A percentile compares a stretch with the other conserved stretches of the same genome.
phyloP scores from a whole-genome alignment of 1,140 invertebrate species.

The Drosophila takahashii region DNA sequence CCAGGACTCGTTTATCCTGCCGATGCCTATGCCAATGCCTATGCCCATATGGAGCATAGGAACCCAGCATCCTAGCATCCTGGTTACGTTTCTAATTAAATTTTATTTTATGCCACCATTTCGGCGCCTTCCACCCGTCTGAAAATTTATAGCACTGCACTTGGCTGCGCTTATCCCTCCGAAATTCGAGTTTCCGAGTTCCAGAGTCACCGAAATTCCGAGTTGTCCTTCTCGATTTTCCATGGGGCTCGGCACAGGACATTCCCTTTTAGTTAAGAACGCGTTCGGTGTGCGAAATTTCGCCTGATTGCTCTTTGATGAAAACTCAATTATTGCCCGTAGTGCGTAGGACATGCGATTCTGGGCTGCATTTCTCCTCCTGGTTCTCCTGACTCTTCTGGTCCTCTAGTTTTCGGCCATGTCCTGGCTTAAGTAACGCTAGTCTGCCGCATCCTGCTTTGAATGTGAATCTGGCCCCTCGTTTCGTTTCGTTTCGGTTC shows the following conservation, averaged over 20 bases:
- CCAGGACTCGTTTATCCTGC: conserved; percentile 55
- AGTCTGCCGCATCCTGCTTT: conserved; percentile 36
- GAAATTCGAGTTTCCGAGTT: not conserved
- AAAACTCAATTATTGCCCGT: conserved; percentile 78
- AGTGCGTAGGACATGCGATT: conserved; percentile 41
- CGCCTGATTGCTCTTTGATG: conserved; percentile 82
- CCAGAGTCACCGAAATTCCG: conserved; percentile 1
- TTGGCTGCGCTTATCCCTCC: conserved; percentile 58
- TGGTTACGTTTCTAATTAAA: conserved; percentile 82
- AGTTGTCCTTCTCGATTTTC: conserved; percentile 38
- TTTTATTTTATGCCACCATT: conserved; percentile 83
- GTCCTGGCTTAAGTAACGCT: conserved; percentile 58
- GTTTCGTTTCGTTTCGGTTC: not conserved
- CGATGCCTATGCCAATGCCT: not conserved
- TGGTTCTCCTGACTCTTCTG: conserved; percentile 2
- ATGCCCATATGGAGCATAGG: conserved; percentile 4
- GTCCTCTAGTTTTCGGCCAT: conserved; percentile 23
- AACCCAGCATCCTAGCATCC: conserved; percentile 21
- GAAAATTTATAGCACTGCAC: conserved; percentile 73
- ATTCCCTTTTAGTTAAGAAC: conserved; percentile 78
- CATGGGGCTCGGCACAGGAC: conserved; percentile 1
- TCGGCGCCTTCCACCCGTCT: conserved; percentile 68
- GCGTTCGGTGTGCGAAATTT: conserved; percentile 81
- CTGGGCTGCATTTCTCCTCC: conserved; percentile 4
- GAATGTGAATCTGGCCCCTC: conserved; percentile 8